phyloP scores from a whole-genome alignment of 2,797 vertebrate species.

The Crocidura indochinensis region DNA sequence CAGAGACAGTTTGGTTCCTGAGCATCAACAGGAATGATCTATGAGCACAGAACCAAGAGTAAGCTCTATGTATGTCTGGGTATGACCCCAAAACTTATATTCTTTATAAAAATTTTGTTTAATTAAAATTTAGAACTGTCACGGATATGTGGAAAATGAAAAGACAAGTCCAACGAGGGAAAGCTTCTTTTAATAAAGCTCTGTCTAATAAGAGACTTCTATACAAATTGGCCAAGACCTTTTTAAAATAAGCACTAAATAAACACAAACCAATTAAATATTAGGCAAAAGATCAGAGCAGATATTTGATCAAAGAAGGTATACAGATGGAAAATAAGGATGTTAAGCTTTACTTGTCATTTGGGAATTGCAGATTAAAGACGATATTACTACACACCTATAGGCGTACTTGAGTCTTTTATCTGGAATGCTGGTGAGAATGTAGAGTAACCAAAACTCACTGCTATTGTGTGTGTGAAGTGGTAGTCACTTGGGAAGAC shows the following conservation, averaged over 20 bases:
- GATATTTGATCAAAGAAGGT: background rate
- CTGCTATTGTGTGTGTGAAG: background rate
- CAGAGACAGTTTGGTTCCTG: no score
- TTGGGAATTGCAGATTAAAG: slow-evolving; percentile 8
- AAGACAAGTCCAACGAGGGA: background rate
- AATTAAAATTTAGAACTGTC: slow-evolving; percentile 34
- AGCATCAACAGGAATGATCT: no score
- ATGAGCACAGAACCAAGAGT: no score
- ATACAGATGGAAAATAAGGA: slow-evolving; percentile 9
- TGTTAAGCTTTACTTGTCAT: background rate
- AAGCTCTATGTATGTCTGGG: no score
- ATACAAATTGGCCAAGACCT: background rate
- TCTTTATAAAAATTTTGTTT: background rate
- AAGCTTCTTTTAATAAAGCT: slow-evolving; percentile 4
- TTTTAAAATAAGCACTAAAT: background rate
- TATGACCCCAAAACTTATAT: background rate
- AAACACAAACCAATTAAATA: slow-evolving; percentile 23
- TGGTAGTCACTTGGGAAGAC: background rate
- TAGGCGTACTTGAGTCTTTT: background rate
- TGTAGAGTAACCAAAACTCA: background rate
- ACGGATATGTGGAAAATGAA: background rate
- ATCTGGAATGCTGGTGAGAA: background rate
- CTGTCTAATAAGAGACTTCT: background rate
- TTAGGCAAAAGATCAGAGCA: background rate
- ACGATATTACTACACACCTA: background rate